Evolutionary conservation across 2,888 invertebrate genomes (phyloP), one percentile per base, ranked within the genome.

Genomic region (Sesia bembeciformis): DNA sequence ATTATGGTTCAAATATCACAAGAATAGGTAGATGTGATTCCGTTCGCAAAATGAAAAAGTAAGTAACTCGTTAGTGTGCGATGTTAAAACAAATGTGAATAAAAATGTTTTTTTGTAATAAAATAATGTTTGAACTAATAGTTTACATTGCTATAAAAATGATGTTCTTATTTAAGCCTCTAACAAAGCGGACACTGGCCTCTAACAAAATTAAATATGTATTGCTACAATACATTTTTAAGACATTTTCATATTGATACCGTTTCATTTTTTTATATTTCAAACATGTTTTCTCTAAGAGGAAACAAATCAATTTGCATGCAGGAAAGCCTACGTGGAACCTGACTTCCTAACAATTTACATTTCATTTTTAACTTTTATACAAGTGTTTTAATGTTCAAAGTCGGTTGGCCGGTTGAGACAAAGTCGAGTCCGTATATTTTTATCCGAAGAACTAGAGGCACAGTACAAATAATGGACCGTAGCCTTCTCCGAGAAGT

Each of bases 1-100:
- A 74, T 78, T 72, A 86, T 84, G 87, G 81, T 84, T 87, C 82
- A 84, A 75, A 85, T 84, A 87, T 87, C 87, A 87, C 82, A 85
- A 78, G 78, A 72, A 49, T 67, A 64, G 60, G 58, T 61, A 64
- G 71, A 65, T 72, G 72, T 74, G 71, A 74, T 70, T 74, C 78
- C 80, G 78, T 75, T 74, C 23, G 23, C 23, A 23, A 23, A 23
- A 23, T 23, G 23, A 23, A 23, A 23, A 23, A 23, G 2, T 23
- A 23, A 23, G 23, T 23, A 23, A 23, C 23, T 23, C 23, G 23
- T 23, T 23, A 23, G 23, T 23, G 23, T 23, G 23, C 23, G 23
- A 23, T 23, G 23, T 23, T 23, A 23, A 23, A 23, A 23, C 23
- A 23, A 23, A 23, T 23, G 23, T 23, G 23, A 23, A 23, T 23